Evolutionary conservation across 2,888 invertebrate genomes (phyloP), one percentile per base, ranked within the genome.

Genomic region (Halictus ligatus): DNA sequence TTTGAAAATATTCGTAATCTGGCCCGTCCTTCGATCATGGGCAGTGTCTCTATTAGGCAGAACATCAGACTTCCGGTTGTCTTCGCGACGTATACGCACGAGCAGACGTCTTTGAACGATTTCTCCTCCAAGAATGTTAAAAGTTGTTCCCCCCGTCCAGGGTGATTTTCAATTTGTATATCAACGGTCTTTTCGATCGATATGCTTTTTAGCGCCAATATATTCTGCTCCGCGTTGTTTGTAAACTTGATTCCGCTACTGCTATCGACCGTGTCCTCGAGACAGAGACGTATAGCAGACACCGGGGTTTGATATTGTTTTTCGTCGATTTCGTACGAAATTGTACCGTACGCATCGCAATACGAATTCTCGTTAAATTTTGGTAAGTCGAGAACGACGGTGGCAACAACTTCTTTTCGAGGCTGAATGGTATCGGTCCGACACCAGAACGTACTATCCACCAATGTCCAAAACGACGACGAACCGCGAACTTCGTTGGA

Each of bases 331-430:
- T 90, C 87, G 50, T 93, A 95, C 40, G 90, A 88, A 21, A 95
- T 89, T 15, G 91, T 93, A 4, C 93, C 94, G 67, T 88, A 89
- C 6, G 89, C 90, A 6, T 92, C 88, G 29, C 89, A 80, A 25
- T 48, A 35, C 3, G 90, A 18, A 0, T 84, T 54, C 2, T 78
- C 67, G 6, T 91, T 87, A 67, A 95, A 95, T 21, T 74, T 85
- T 0, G 95, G 94, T 40, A 95, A 80, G 83, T 94, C 93, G 0
- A 95, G 83, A 5, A 91, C 92, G 0, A 92, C 85, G 0, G 92
- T 93, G 0, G 93, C 95, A 0, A 92, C 80, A 0, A 91, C 80
- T 1, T 90, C 75, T 7, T 89, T 73, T 6, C 50, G 46, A 0
- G 91, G 48, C 0, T 77, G 69, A 50, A 94, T 89, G n/a, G 83